phyloP scores from a whole-genome alignment of 2,797 vertebrate species.

The Gallinago nigripennis region DNA sequence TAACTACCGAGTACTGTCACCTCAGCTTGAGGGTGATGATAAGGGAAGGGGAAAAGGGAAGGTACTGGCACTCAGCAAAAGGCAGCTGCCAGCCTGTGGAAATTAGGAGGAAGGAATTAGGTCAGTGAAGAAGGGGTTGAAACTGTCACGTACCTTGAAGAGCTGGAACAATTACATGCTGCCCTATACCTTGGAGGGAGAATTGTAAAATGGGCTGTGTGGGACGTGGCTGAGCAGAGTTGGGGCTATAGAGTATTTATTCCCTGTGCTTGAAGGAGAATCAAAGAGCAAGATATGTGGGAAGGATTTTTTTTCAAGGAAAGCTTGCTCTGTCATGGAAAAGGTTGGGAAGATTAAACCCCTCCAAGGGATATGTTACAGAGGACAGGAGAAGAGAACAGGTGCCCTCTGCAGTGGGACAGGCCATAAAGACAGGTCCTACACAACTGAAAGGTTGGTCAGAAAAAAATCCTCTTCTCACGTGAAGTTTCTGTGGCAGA shows the following conservation, averaged over 20 bases:
- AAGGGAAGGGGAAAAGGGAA: not conserved
- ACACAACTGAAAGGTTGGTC: not conserved
- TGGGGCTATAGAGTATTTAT: not conserved
- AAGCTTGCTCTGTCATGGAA: not conserved
- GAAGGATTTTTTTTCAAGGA: not conserved
- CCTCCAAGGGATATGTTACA: not conserved
- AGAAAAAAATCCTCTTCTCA: not conserved
- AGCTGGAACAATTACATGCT: not conserved
- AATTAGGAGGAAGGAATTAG: not conserved
- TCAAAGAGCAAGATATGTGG: not conserved
- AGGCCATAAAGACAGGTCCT: not conserved
- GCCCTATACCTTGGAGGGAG: not conserved
- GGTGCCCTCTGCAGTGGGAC: not conserved
- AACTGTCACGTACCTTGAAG: not conserved
- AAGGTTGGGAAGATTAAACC: not conserved
- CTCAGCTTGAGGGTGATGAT: not conserved
- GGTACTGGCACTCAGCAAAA: not conserved
- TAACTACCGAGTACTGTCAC: not conserved
- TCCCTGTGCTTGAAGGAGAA: not conserved
- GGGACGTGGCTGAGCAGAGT: not conserved
- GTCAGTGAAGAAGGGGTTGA: not conserved
- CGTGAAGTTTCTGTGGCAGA: not conserved
- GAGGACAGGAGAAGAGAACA: not conserved
- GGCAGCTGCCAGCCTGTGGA: conserved; percentile 1
- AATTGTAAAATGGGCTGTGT: not conserved